A percentile compares a stretch with the other conserved stretches of the same genome.
Evolutionary conservation across 2,888 invertebrate genomes (phyloP).

Genomic region (Harpalus rubripes): DNA sequence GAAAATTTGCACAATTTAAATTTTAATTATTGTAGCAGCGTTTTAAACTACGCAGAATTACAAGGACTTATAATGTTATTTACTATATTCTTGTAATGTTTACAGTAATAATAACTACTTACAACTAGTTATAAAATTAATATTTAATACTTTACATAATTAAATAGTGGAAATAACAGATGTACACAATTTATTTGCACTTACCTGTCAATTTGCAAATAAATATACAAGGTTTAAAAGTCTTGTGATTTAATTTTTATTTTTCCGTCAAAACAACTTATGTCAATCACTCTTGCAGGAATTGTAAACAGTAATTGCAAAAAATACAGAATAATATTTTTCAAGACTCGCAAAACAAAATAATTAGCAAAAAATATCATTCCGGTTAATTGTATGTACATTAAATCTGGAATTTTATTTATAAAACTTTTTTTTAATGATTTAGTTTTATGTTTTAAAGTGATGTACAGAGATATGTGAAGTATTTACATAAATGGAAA

Average conservation of each 20-base stretch:
- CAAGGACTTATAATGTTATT: too few species aligned
- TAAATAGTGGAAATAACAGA: neutral
- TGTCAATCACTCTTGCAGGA: neutral
- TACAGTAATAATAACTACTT: neutral
- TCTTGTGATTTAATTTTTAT: neutral
- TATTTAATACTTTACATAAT: neutral
- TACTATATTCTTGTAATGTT: neutral
- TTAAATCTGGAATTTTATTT: neutral
- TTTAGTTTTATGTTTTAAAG: too few species aligned
- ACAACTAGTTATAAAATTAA: slow-evolving; percentile 1
- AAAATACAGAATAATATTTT: neutral
- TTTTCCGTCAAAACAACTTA: neutral
- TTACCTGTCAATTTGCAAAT: neutral
- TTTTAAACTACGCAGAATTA: neutral
- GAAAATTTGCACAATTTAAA: too few species aligned
- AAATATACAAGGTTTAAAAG: neutral
- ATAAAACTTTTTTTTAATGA: too few species aligned
- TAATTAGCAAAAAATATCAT: neutral
- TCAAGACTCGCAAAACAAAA: neutral
- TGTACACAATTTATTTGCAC: neutral
- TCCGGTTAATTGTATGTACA: neutral
- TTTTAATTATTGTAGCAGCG: too few species aligned
- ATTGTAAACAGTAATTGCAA: neutral
- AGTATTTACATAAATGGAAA: too few species aligned
- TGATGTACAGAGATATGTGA: too few species aligned